A percentile compares a stretch with the other conserved stretches of the same genome.
These are phyloP conservation scores for Halichondria panicea DNA, from an alignment of 37 sponge, comb jelly and placozoan genomes.

Conservation along the genomic window DNA sequence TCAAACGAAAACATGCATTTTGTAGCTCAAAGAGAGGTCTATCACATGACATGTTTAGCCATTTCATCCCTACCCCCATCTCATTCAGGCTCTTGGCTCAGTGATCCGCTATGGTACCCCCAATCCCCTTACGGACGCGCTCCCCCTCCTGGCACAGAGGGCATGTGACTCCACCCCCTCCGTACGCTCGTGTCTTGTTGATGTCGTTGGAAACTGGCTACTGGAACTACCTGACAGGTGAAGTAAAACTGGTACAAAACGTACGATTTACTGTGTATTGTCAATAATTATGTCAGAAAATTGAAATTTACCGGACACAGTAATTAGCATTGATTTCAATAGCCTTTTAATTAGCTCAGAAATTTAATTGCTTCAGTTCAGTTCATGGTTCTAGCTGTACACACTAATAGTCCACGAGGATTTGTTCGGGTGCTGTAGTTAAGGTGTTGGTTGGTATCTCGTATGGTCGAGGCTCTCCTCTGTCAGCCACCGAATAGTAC, in stretches of 20 bases:
- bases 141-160: conserved; percentile 79
- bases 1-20: no score
- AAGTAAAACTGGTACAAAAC: no score
- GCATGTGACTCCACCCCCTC: conserved; percentile 78
- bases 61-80: background rate
- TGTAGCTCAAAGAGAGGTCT: no score
- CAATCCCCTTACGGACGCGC: conserved; percentile 57
- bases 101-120: conserved; percentile 54
- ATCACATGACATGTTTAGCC: background rate
- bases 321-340: background rate
- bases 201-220: conserved; percentile 75
- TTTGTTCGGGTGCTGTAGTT: no score
- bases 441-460: no score
- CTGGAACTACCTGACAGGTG: conserved; percentile 81
- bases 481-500: no score
- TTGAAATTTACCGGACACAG: background rate
- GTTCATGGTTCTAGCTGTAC: no score
- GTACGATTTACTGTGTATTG: no score
- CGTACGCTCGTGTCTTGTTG: conserved; percentile 65
- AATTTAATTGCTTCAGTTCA: no score
- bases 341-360: background rate
- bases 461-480: no score
- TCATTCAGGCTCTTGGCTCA: conserved; percentile 55
- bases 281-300: background rate
- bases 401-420: no score